Evolutionary conservation across 2,888 invertebrate species (phyloP).

Genomic region (Phorcus lineatus): DNA sequence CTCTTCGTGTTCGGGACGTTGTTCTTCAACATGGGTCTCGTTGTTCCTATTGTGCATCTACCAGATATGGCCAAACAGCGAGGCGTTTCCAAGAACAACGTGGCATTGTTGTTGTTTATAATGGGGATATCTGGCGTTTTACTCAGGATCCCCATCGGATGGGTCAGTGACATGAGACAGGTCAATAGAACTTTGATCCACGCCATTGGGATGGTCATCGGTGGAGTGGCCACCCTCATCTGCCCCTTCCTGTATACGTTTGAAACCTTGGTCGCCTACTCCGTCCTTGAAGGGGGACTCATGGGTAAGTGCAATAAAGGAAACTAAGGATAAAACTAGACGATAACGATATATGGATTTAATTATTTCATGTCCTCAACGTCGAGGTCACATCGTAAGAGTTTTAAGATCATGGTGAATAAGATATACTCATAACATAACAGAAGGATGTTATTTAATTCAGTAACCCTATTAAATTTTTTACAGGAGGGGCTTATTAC

Average conservation of each 20-base stretch:
- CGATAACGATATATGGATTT: too few species aligned
- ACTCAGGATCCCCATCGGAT: background rate
- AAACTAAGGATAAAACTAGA: too few species aligned
- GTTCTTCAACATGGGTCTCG: background rate
- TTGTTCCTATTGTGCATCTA: background rate
- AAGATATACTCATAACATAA: too few species aligned
- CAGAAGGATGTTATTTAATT: too few species aligned
- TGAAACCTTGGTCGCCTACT: background rate
- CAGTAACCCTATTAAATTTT: too few species aligned
- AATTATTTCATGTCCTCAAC: too few species aligned
- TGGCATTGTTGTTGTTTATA: background rate
- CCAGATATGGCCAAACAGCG: background rate
- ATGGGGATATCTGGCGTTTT: background rate
- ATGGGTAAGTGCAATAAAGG: background rate
- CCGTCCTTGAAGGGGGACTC: background rate
- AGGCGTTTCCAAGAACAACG: background rate
- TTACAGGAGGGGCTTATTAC: too few species aligned
- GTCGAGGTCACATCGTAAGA: too few species aligned
- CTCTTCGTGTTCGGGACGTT: background rate
- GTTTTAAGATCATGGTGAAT: too few species aligned
- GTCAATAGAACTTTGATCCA: background rate
- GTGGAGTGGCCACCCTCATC: background rate
- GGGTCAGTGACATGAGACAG: background rate
- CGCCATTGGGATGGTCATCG: background rate
- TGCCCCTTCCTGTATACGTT: background rate